Evolutionary conservation across 2,888 invertebrate species (phyloP).

Genomic region (Leptarthrus brevirostris): DNA sequence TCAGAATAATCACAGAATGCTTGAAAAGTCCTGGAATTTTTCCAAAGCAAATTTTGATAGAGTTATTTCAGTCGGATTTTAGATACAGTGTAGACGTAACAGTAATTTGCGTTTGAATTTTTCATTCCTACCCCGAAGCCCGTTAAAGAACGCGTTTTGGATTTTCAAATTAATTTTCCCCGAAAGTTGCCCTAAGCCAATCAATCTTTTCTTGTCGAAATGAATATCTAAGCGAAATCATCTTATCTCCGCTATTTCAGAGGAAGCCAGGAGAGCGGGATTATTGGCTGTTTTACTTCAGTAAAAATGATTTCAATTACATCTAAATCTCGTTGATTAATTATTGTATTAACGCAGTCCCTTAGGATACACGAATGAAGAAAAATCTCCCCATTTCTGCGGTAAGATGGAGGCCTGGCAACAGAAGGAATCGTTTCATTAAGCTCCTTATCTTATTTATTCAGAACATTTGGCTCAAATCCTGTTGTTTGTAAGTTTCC

Average conservation of each 20-base stretch:
- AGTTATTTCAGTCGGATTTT: too few species aligned
- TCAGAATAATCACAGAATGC: neutral
- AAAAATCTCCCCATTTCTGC: neutral
- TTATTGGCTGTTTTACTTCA: constrained; percentile 33
- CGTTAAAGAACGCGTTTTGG: too few species aligned
- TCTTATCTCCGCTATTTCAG: neutral
- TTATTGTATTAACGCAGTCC: constrained; percentile 36
- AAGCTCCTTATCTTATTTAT: constrained; percentile 53
- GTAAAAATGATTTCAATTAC: constrained; percentile 54
- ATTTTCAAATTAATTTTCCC: neutral
- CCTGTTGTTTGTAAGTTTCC: constrained; percentile 48
- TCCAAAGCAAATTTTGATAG: neutral
- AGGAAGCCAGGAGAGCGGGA: neutral
- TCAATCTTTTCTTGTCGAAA: constrained; percentile 12
- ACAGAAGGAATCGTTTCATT: constrained; percentile 27
- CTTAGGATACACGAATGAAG: constrained; percentile 1
- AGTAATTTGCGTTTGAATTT: too few species aligned
- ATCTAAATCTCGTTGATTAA: constrained; percentile 50
- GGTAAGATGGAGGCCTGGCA: neutral
- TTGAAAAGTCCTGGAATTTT: neutral
- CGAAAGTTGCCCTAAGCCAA: neutral
- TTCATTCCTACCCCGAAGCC: too few species aligned
- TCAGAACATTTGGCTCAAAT: constrained; percentile 51
- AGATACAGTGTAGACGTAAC: too few species aligned
- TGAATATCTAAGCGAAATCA: constrained; percentile 20